Base-by-base conservation (phyloP, 1,140 invertebrate genomes). In the Ips typographus region DNA sequence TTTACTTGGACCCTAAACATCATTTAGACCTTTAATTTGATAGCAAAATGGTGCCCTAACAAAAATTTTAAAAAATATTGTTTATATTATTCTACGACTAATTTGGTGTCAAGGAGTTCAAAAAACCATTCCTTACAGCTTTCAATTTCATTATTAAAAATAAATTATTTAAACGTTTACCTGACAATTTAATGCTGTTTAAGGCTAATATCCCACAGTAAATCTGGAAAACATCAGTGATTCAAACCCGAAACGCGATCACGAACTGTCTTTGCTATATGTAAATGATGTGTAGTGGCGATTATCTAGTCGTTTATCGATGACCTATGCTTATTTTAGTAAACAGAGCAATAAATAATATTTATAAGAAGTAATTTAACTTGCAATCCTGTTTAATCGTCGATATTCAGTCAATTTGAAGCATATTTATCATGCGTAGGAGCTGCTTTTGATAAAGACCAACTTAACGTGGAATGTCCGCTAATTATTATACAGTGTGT, bases 271-370 rank as follows among this genome's bases (percentile, higher is more conserved):
- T 38, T 49, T 4, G 38, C 37, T 40, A n/a, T 2, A 51, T 62
- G 44, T 62, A n/a, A 6, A 47, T 47, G 36, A 62, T 62, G 60
- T 62, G 47, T 62, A 44, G 60, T 39, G 0, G n/a, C 3, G 44
- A 51, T 62, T 62, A 49, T 49, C 44, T 51, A 6, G n/a, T 6
- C 8, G 37, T 62, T 62, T 62, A 62, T 62, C 60, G 40, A 51
- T 62, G 60, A 62, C 60, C 60, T 22, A 36, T 62, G 60, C 5
- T 62, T 44, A 49, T 39, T 62, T 62, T 8, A 62, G 44, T 62
- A 62, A 62, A 62, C 60, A 62, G 36, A 62, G 43, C 44, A 44
- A 62, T 62, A 62, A 62, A 62, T 62, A 62, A 62, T 49, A 49
- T 62, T 47, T 47, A 49, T 49, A 49, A 8, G 2, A 49, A 49